Evolutionary conservation across 2,888 invertebrate genomes (phyloP).

Genomic region (Drosophila greeni): DNA sequence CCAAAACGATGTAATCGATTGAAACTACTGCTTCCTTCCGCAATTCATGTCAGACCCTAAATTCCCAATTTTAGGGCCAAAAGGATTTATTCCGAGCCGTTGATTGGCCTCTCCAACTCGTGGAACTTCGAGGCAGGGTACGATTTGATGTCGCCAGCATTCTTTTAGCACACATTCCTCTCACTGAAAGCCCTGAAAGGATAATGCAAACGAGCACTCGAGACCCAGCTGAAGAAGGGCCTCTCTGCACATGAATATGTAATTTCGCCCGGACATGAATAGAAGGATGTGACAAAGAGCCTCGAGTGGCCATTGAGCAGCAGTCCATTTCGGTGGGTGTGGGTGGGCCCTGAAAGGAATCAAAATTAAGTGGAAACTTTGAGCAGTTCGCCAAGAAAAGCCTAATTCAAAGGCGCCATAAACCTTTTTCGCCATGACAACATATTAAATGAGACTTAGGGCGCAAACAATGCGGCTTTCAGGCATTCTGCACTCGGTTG

Average conservation of each 20-base stretch:
- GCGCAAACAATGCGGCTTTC: constrained; percentile 35
- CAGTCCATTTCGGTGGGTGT: background rate
- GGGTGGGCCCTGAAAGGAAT: constrained; percentile 21
- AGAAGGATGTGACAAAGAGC: constrained; percentile 28
- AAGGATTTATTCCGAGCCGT: constrained; percentile 14
- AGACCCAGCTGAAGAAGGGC: constrained; percentile 35
- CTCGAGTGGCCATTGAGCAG: constrained; percentile 40
- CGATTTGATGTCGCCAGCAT: constrained; percentile 18
- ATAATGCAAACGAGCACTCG: constrained; percentile 44
- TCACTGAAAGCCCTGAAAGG: constrained; percentile 21
- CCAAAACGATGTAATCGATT: constrained; percentile 39
- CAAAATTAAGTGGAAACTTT: constrained; percentile 32
- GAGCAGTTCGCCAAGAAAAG: constrained; percentile 21
- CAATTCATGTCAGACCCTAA: constrained; percentile 26
- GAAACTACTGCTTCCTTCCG: constrained; percentile 63
- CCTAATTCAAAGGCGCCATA: constrained; percentile 43
- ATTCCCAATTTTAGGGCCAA: constrained; percentile 12
- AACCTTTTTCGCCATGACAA: constrained; percentile 55
- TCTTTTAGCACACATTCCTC: constrained; percentile 4
- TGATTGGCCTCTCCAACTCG: constrained; percentile 6
- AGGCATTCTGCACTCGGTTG: constrained; percentile 6
- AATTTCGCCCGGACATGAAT: constrained; percentile 39
- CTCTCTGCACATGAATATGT: constrained; percentile 41
- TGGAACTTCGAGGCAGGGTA: constrained; percentile 2
- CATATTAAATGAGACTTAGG: constrained; percentile 44